Evolutionary conservation across 2,113 vertebrate genomes (phyloP), one percentile per base, ranked within the genome.

Genomic region (Leucopternis melanops): DNA sequence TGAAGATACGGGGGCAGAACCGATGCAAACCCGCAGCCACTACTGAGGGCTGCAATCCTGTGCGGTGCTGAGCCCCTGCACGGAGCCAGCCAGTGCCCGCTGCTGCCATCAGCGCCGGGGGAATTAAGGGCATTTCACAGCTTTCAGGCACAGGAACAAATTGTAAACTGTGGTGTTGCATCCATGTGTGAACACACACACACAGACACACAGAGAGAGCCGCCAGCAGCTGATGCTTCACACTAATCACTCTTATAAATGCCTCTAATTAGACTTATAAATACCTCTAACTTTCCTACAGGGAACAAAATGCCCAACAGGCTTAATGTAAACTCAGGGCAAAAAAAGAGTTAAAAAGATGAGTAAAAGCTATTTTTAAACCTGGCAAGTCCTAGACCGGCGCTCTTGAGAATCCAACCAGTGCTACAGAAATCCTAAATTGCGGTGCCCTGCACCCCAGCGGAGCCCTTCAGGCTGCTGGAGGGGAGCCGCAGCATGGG

Each of bases 401-500:
- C 83, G 52, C 96, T 96, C 91, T 90, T 69, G 96, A 83, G 96
- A 98, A 97, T 96, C 88, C 96, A 94, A 86, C 96, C 95, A 67
- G 92, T 45, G 38, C 92, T 81, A 72, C 93, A 94, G 95, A 94
- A 97, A 94, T 90, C 94, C 97, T 81, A 94, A 96, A 97, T 94
- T 94, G 82, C 97, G 75, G 90, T 84, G 97, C 97, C 95, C 91
- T 96, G 89, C 97, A 93, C 91, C 95, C 96, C 96, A 81, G 94
- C 88, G 88, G 93, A 97, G 92, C 97, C 90, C 97, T 95, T 95
- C 97, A 95, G 95, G 95, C 93, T 97, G 97, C 97, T 94, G 97
- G 96, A 82, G 96, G 96, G 97, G 96, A 94, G 96, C 97, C 98
- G 85, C 98, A 97, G 98, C 97, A 93, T 96, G 98, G 95, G 98